A percentile compares a stretch with the other conserved stretches of the same genome.
Evolutionary conservation across 2,113 vertebrate genomes (phyloP).

Genomic region (Cyanoliseus patagonus): DNA sequence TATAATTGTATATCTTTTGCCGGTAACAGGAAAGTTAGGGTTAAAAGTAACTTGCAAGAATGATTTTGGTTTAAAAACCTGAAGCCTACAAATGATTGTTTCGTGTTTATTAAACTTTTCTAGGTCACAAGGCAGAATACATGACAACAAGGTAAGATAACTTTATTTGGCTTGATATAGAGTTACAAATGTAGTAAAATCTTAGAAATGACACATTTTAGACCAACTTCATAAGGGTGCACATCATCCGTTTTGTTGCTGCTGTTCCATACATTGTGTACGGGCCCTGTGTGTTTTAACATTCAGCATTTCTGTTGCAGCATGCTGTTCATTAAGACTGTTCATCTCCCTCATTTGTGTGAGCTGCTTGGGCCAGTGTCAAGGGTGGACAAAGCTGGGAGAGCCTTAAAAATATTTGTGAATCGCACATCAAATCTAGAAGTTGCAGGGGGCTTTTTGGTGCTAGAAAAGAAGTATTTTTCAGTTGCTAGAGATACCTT

Average conservation of each 20-base stretch:
- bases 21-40: background rate
- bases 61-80: background rate
- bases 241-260: background rate
- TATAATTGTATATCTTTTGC: background rate
- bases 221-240: background rate
- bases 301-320: background rate
- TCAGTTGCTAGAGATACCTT: background rate
- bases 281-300: background rate
- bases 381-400: background rate
- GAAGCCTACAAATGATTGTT: background rate
- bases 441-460: background rate
- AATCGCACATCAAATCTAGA: background rate
- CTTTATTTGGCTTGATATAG: background rate
- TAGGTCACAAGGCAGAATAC: slow-evolving; percentile 95
- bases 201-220: background rate
- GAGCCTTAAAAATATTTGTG: background rate
- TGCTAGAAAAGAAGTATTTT: background rate
- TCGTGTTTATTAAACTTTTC: slow-evolving; percentile 40
- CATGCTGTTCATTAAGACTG: background rate
- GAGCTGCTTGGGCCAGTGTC: background rate
- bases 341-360: background rate
- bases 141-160: slow-evolving; percentile 94
- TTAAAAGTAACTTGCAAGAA: background rate
- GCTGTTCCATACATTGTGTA: background rate
- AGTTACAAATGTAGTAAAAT: background rate